Evolutionary conservation across 2,888 invertebrate species (phyloP).

Genomic region (Drosophila testacea): DNA sequence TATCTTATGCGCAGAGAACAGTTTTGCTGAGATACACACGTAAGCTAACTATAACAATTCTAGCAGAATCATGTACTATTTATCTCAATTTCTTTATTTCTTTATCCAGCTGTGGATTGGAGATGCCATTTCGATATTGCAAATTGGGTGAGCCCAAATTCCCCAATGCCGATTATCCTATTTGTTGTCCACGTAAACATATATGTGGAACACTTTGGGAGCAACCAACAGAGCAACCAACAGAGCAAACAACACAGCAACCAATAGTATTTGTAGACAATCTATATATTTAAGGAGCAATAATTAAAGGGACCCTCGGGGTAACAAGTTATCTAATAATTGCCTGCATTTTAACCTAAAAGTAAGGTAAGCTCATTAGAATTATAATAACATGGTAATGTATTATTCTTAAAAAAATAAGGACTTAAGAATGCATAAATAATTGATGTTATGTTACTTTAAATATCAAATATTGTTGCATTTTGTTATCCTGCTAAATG

Average conservation of each 20-base stretch:
- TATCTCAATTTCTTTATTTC: neutral
- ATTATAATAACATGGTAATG: too few species aligned
- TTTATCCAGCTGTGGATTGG: neutral
- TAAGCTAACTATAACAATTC: neutral
- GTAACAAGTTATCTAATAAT: too few species aligned
- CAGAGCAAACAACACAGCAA: neutral
- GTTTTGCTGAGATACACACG: constrained; percentile 2
- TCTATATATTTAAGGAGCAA: neutral
- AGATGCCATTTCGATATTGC: neutral
- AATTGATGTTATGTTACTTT: too few species aligned
- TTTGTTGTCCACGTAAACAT: constrained; percentile 12
- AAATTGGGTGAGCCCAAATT: constrained; percentile 7
- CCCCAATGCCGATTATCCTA: constrained; percentile 11
- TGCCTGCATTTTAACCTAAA: too few species aligned
- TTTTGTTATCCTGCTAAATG: too few species aligned
- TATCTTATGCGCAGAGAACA: neutral
- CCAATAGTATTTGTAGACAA: neutral
- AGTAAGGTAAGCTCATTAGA: too few species aligned
- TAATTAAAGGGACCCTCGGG: too few species aligned
- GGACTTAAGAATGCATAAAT: too few species aligned
- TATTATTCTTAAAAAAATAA: too few species aligned
- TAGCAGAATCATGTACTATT: neutral
- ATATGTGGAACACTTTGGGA: neutral
- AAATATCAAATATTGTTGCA: too few species aligned
- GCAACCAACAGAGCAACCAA: too few species aligned